phyloP scores from a whole-genome alignment of 2,113 vertebrate species.

The Mesitornis unicolor region DNA sequence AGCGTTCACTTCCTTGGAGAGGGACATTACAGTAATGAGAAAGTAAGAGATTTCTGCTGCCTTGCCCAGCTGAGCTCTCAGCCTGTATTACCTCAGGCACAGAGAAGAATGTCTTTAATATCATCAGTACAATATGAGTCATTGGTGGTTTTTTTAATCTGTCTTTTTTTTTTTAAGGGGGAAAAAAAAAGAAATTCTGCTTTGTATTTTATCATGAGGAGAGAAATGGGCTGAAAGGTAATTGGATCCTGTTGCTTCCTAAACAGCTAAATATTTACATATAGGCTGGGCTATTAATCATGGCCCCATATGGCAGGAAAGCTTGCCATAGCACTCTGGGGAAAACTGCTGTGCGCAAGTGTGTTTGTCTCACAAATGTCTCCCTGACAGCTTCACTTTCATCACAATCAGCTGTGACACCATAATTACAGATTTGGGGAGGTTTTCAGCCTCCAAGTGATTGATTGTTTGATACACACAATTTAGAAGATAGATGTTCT shows the following conservation, averaged over 20 bases:
- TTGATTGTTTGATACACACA: conserved; percentile 72
- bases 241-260: conserved; percentile 64
- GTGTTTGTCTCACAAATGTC: conserved; percentile 63
- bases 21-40: neutral
- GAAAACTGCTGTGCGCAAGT: conserved; percentile 13
- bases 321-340: conserved; percentile 41
- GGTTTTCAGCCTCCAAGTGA: conserved; percentile 61
- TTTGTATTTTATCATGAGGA: neutral
- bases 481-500: conserved; percentile 72
- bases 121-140: neutral
- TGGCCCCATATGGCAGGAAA: conserved; percentile 51
- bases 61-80: neutral
- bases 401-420: conserved; percentile 73
- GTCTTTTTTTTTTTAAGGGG: neutral
- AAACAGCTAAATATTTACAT: conserved; percentile 71
- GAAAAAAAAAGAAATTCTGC: neutral
- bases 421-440: conserved; percentile 73
- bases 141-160: neutral
- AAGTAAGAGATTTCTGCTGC: neutral
- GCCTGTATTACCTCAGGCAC: neutral
- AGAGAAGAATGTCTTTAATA: conserved; percentile 13
- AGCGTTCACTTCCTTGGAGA: neutral
- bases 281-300: conserved; percentile 50
- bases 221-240: conserved; percentile 59
- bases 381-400: conserved; percentile 70